Conservation (phyloP, 2,888 invertebrate species). For the Hipparchia semele region DNA sequence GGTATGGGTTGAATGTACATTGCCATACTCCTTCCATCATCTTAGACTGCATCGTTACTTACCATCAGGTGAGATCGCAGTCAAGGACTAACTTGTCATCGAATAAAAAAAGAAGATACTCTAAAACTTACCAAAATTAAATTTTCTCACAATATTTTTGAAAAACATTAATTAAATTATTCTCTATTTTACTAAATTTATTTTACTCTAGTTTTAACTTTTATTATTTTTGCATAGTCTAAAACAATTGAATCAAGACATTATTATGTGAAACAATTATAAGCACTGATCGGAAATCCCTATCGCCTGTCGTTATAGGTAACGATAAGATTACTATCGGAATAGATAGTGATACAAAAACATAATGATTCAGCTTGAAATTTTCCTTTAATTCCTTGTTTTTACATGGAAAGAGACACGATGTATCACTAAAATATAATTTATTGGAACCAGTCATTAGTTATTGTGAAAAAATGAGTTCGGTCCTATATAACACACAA, state of each 20-base stretch:
- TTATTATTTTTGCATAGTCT: not conserved
- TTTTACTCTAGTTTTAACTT: too few relatives aligned
- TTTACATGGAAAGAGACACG: not conserved
- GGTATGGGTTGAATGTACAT: too few relatives aligned
- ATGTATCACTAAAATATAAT: not conserved
- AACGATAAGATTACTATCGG: not conserved
- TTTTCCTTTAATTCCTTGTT: conserved; percentile 8
- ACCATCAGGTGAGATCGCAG: too few relatives aligned
- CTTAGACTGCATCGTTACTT: too few relatives aligned
- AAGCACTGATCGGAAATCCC: not conserved
- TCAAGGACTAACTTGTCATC: too few relatives aligned
- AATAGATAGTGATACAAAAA: not conserved
- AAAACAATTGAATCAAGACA: not conserved
- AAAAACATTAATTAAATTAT: not conserved
- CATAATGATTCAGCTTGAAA: conserved; percentile 9
- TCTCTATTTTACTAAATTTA: too few relatives aligned
- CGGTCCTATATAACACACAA: too few relatives aligned
- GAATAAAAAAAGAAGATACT: too few relatives aligned
- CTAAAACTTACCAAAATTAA: not conserved
- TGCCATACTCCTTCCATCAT: too few relatives aligned
- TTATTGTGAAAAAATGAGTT: too few relatives aligned
- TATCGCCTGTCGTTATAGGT: not conserved
- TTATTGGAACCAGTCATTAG: too few relatives aligned
- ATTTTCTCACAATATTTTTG: not conserved
- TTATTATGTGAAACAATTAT: not conserved